Conservation (phyloP, 2,113 vertebrate genomes). For the Antechinus stuartii region DNA sequence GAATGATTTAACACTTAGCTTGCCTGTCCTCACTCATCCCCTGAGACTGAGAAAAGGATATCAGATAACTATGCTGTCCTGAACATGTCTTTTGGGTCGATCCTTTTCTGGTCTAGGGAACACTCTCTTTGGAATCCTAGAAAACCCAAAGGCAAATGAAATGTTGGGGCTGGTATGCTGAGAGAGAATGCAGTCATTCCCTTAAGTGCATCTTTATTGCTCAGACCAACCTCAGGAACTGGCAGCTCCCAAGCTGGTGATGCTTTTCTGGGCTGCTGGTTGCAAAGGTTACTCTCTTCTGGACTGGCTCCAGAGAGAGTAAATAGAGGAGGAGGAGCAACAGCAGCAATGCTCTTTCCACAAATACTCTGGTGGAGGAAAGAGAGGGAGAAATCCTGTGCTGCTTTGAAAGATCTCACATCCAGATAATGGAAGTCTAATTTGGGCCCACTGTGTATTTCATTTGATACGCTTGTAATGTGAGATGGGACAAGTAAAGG, state of each 20-base stretch:
- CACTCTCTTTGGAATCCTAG: neutral
- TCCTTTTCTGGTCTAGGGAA: neutral
- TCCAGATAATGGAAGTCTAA: neutral
- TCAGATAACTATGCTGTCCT: neutral
- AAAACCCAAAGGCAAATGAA: neutral
- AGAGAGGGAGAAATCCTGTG: neutral
- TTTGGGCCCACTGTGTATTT: conserved; percentile 1
- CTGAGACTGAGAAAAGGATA: neutral
- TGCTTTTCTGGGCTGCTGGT: neutral
- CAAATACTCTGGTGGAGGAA: neutral
- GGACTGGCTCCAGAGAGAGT: neutral
- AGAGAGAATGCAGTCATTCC: neutral
- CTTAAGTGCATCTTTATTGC: neutral
- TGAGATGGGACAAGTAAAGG: neutral
- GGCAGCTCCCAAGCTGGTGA: neutral
- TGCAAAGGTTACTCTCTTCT: neutral
- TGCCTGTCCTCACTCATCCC: neutral
- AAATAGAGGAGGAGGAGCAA: neutral
- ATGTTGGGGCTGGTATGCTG: neutral
- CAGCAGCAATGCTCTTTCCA: neutral
- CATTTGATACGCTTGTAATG: neutral
- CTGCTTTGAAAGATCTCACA: neutral
- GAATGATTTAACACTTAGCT: neutral
- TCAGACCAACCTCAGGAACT: neutral
- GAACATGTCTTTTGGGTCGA: neutral